Evolutionary conservation across 2,888 invertebrate genomes (phyloP), one percentile per base, ranked within the genome.

Genomic region (Parnassius smintheus): DNA sequence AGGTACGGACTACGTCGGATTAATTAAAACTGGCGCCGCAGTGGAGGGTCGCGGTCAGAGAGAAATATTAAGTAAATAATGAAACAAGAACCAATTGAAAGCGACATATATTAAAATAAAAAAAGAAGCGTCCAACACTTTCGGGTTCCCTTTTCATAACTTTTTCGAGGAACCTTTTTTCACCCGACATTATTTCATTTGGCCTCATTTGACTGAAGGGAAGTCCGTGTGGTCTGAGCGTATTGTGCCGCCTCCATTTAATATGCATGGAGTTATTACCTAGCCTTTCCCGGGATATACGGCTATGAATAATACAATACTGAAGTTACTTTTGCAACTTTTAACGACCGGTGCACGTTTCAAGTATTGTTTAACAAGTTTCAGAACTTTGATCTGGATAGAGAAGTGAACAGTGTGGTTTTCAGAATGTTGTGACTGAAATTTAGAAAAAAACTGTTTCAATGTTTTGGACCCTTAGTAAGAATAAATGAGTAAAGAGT

Each of bases 81-180:
- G 18, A 18, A 18, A 18, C 18, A 18, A 18, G 18, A 18, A 18
- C 18, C 18, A 18, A 18, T 1, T 18, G 18, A 18, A 18, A 18
- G 18, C 18, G 1, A 18, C 0, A 18, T 18, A 18, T 18, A 18
- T 18, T 18, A 18, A 18, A 18, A 18, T 18, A 80, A 83, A 84
- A 84, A 82, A 81, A 83, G 81, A 62, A 52, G 80, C 77, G 77
- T 72, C 73, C 75, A 74, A 81, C 89, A 87, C 83, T 89, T 91
- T 86, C 75, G 81, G 81, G 85, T 81, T 79, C 80, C 83, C 86
- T 83, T 86, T 85, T 85, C 84, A 82, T 83, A 90, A 89, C 86
- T 89, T 90, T 88, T 83, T 76, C 78, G 83, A 81, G 82, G 74
- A 82, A 81, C 85, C 85, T 85, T 89, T 89, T 89, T 85, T 82